phyloP scores from a whole-genome alignment of 2,113 vertebrate genomes.

The Nyctibius bracteatus region DNA sequence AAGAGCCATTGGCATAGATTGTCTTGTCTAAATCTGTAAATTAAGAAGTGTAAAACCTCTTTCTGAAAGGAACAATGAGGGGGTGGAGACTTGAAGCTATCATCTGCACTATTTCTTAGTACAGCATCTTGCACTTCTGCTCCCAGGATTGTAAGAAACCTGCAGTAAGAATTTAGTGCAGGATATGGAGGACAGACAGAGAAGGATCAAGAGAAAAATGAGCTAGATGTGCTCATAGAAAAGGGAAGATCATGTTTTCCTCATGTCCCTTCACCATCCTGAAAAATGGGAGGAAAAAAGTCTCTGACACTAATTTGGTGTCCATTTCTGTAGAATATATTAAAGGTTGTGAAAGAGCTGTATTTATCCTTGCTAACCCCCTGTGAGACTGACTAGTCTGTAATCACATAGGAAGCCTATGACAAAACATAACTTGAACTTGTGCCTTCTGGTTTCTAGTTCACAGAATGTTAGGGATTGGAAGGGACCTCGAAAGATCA shows the following conservation, averaged over 20 bases:
- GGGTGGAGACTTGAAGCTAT: background rate
- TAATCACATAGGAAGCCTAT: constrained; percentile 31
- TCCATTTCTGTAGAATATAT: background rate
- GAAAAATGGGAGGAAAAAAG: background rate
- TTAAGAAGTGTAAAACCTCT: background rate
- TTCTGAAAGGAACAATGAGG: background rate
- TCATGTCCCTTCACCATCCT: background rate
- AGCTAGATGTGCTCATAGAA: background rate
- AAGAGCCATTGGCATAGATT: background rate
- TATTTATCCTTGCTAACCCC: background rate
- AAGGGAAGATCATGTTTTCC: background rate
- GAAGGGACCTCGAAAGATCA: too few relatives aligned
- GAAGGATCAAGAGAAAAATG: background rate
- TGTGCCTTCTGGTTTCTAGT: background rate
- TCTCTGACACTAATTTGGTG: background rate
- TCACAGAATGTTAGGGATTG: too few relatives aligned
- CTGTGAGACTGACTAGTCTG: background rate
- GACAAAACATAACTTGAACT: background rate
- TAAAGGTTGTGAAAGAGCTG: background rate
- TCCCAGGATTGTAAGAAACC: background rate
- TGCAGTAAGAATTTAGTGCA: background rate
- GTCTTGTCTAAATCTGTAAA: background rate
- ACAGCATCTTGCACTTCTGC: background rate
- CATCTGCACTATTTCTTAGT: background rate
- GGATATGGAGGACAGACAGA: background rate